Conservation (phyloP, 2,113 vertebrate genomes). For the Orthonyx spaldingii region DNA sequence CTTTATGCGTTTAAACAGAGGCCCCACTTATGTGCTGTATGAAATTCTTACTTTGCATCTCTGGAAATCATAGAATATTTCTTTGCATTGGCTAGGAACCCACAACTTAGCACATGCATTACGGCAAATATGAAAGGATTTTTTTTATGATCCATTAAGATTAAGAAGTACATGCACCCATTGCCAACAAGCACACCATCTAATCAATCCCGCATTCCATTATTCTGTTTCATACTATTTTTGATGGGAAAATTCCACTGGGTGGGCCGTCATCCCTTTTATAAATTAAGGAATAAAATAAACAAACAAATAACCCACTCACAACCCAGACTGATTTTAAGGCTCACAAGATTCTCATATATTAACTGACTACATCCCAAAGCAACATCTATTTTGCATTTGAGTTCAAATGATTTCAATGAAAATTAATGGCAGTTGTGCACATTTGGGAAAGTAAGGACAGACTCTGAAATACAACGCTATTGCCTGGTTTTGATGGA, state of each 20-base stretch:
- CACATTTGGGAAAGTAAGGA: slow-evolving; percentile 1
- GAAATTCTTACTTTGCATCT: slow-evolving; percentile 20
- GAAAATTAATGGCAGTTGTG: slow-evolving; percentile 26
- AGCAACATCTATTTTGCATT: slow-evolving; percentile 9
- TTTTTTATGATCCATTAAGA: slow-evolving; percentile 56
- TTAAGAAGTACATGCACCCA: slow-evolving; percentile 36
- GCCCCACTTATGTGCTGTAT: background rate
- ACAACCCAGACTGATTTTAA: background rate
- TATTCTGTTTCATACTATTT: slow-evolving; percentile 49
- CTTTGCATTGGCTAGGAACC: slow-evolving; percentile 42
- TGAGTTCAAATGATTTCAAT: background rate
- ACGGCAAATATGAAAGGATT: slow-evolving; percentile 43
- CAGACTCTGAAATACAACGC: background rate
- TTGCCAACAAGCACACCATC: slow-evolving; percentile 53
- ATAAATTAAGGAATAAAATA: slow-evolving; percentile 47
- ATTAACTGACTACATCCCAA: background rate
- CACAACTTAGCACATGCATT: slow-evolving; percentile 32
- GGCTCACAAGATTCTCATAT: slow-evolving; percentile 14
- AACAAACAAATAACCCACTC: slow-evolving; percentile 47
- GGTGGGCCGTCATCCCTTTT: slow-evolving; percentile 42
- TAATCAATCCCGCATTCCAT: slow-evolving; percentile 54
- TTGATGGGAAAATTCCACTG: slow-evolving; percentile 62
- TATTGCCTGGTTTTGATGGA: background rate
- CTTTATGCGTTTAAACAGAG: slow-evolving; percentile 13
- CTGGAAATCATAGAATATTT: slow-evolving; percentile 44